phyloP scores from a whole-genome alignment of 2,113 vertebrate genomes.

The Corythoichthys haematopterus region DNA sequence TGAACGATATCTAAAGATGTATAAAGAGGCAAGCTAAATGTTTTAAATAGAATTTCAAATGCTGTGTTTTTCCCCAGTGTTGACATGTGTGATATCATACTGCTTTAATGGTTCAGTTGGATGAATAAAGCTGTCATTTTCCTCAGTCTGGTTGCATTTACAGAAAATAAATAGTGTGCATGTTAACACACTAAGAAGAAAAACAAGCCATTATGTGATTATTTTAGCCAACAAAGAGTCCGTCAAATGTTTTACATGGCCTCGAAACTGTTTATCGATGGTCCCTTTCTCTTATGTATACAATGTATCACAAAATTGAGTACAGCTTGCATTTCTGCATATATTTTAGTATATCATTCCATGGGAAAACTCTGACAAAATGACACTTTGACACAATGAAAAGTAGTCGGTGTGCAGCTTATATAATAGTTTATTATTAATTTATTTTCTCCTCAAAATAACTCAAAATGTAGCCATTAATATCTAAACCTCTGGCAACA shows the following conservation, averaged over 20 bases:
- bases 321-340: too few relatives aligned
- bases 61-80: neutral
- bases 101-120: neutral
- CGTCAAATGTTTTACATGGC: slow-evolving; percentile 63
- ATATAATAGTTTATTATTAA: too few relatives aligned
- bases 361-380: too few relatives aligned
- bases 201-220: slow-evolving; percentile 38
- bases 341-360: too few relatives aligned
- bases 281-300: neutral
- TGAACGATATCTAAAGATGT: neutral
- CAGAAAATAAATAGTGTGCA: slow-evolving; percentile 32
- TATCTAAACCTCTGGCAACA: too few relatives aligned
- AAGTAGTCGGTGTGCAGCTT: too few relatives aligned
- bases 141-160: slow-evolving; percentile 10
- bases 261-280: slow-evolving; percentile 29
- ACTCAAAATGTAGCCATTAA: too few relatives aligned
- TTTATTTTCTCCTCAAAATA: too few relatives aligned
- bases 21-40: neutral
- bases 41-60: neutral
- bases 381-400: too few relatives aligned
- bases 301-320: slow-evolving; percentile 6
- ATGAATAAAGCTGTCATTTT: slow-evolving; percentile 5
- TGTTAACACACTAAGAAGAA: slow-evolving; percentile 53
- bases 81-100: neutral
- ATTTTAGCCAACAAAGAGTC: slow-evolving; percentile 49